phyloP scores from a whole-genome alignment of 2,888 invertebrate species.

The Coelogynopora nodosa region DNA sequence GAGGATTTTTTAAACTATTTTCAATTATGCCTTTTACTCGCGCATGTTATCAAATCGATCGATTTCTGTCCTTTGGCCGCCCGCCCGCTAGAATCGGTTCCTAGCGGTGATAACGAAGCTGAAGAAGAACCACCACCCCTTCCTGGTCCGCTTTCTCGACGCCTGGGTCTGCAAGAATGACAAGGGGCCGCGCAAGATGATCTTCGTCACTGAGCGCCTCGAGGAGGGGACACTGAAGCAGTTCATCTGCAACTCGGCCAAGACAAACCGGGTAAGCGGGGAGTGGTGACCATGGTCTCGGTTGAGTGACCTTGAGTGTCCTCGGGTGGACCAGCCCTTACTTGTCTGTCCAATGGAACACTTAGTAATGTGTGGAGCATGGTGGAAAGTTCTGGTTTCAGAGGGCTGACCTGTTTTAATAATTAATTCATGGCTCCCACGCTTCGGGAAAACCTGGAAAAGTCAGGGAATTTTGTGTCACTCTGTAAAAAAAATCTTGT shows the following conservation, averaged over 20 bases:
- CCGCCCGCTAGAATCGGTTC: constrained; percentile 42
- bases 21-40: not conserved
- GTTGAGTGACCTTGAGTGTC: too few species aligned
- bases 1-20: not conserved
- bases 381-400: too few species aligned
- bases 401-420: too few species aligned
- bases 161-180: constrained; percentile 43
- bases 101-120: constrained; percentile 41
- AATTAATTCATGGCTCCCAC: too few species aligned
- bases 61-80: not conserved
- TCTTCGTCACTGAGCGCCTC: constrained; percentile 44
- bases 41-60: too few species aligned
- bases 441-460: too few species aligned
- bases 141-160: constrained; percentile 45
- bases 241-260: constrained; percentile 43
- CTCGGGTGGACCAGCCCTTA: too few species aligned
- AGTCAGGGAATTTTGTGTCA: too few species aligned
- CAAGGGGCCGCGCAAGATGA: constrained; percentile 34
- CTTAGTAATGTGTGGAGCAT: too few species aligned
- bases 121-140: constrained; percentile 46
- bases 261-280: constrained; percentile 8
- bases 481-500: too few species aligned
- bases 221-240: constrained; percentile 47
- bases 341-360: too few species aligned
- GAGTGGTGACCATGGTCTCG: too few species aligned